Base-by-base conservation (phyloP, 2,113 vertebrate genomes). In the Lipotes vexillifer region DNA sequence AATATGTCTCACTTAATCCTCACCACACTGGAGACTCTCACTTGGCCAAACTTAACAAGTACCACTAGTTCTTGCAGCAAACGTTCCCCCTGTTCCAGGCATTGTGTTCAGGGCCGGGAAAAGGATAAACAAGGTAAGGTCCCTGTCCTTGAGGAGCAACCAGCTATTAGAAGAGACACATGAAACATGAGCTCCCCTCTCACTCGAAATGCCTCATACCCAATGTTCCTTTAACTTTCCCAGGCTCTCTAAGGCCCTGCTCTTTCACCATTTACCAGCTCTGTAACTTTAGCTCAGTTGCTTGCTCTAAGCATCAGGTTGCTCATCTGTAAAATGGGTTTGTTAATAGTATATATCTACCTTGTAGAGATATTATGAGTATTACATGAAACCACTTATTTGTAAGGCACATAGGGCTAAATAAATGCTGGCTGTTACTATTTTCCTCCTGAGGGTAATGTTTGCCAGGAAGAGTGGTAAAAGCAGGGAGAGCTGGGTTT, bases 1-100 rank as follows among this genome's bases (percentile, higher is more conserved):
- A 97, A 84, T 89, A 88, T 14, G 69, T 94, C 96, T 97, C 97
- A 84, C 88, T 97, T 96, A 96, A 97, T 96, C 98, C 97, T 91
- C 81, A 23, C 68, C 44, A 12, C 4, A 15, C 63, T 93, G 94
- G 95, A 68, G 68, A n/a, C 14, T 6, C 66, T 14, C 21, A 3
- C 83, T 23, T 36, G 46, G 92, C 94, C 90, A 75, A 36, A 46
- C 57, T 82, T 68, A 71, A 52, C 72, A 44, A 84, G 88, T 68
- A 55, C 93, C 83, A 44, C 33, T 38, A 11, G 94, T 77, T 69
- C 88, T 81, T 61, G 33, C 25, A 17, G 59, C 69, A 49, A 31
- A 55, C 10, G 10, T 72, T 49, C 57, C 57, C 65, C 75, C n/a
- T 83, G 69, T 94, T 66, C 93, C 52, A 41, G 83, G 81, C 96